Evolutionary conservation across 2,797 vertebrate species (phyloP), one percentile per base, ranked within the genome.

Genomic region (Labroides dimidiatus): DNA sequence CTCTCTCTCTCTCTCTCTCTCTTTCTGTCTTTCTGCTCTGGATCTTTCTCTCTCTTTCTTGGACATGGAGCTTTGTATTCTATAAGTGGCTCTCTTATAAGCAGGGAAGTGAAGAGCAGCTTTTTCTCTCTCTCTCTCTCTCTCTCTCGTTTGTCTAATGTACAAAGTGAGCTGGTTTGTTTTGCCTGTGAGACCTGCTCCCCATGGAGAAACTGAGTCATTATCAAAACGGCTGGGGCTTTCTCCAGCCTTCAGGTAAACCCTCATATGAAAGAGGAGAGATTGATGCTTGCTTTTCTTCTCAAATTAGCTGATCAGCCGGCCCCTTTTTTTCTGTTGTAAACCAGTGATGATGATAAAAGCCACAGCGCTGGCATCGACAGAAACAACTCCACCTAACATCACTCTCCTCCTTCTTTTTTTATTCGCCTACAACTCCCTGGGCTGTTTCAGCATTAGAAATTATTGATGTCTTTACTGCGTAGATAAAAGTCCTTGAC

Each of bases 401-500:
- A 89, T 84, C 57, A 79, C 77, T 79, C 66, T 60, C 70, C 64
- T 75, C 62, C 67, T 68, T 63, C 75, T 72, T 69, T 57, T 41
- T 69, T 50, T 62, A 63, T 49, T 23, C n/a, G 63, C 72, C 78
- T 85, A 77, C 80, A 80, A 80, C 88, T 90, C 83, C 84, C 16
- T 49, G 63, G 84, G 90, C 82, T 89, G 80, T 86, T 91, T 90
- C 85, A 86, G 72, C 66, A 66, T 87, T 80, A 90, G 82, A 85
- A 90, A 92, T 88, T 84, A 87, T 88, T 91, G 71, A 93, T 89
- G 87, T 78, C 82, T 91, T 89, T 81, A 84, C 85, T 86, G 84
- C 77, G 77, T 73, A 53, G 80, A 86, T 89, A 85, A 89, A 86
- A 87, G 84, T 87, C 68, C 87, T 76, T 75, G 80, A 87, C 73